Percentiles rank a stretch among this genome's conserved stretches.
Evolutionary conservation across 2,797 vertebrate species (phyloP).

Genomic region (Cynodonichthys magdalenae): DNA sequence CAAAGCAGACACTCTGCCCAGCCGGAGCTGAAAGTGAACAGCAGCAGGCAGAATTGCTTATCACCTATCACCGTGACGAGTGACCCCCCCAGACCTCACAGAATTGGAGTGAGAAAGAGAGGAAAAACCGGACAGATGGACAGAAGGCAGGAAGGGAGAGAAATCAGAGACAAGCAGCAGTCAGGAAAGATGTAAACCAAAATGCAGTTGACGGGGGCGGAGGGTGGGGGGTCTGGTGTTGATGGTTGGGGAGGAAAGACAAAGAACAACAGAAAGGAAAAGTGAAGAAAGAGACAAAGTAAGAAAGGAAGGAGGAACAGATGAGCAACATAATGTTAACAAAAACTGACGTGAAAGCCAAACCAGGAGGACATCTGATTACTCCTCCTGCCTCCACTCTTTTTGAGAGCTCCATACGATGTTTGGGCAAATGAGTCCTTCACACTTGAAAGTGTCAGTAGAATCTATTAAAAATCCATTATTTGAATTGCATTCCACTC

Average conservation of each 20-base stretch:
- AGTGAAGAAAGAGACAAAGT: slow-evolving; percentile 17
- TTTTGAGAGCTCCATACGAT: slow-evolving; percentile 56
- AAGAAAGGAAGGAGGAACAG: slow-evolving; percentile 34
- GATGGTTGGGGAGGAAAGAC: slow-evolving; percentile 42
- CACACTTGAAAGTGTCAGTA: slow-evolving; percentile 71
- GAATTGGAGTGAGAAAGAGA: slow-evolving; percentile 24
- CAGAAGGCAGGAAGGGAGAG: slow-evolving; percentile 31
- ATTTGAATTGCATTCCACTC: slow-evolving; percentile 73
- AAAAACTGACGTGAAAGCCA: slow-evolving; percentile 42
- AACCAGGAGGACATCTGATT: slow-evolving; percentile 37
- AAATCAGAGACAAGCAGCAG: slow-evolving; percentile 31
- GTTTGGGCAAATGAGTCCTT: slow-evolving; percentile 71
- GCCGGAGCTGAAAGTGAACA: slow-evolving; percentile 50
- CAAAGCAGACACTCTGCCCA: slow-evolving; percentile 22
- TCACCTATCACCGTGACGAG: slow-evolving; percentile 48
- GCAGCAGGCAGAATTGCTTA: slow-evolving; percentile 53
- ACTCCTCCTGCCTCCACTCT: slow-evolving; percentile 35
- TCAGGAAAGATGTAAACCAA: slow-evolving; percentile 51
- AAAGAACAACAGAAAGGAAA: slow-evolving; percentile 17
- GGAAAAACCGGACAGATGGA: slow-evolving; percentile 45
- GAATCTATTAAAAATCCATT: slow-evolving; percentile 81
- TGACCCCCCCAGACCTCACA: slow-evolving; percentile 45
- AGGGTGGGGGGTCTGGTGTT: slow-evolving; percentile 27
- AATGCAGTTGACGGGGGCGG: slow-evolving; percentile 37
- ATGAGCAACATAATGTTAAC: slow-evolving; percentile 32